phyloP scores from a whole-genome alignment of 2,888 invertebrate species.

The Meteorus cinctellus region DNA sequence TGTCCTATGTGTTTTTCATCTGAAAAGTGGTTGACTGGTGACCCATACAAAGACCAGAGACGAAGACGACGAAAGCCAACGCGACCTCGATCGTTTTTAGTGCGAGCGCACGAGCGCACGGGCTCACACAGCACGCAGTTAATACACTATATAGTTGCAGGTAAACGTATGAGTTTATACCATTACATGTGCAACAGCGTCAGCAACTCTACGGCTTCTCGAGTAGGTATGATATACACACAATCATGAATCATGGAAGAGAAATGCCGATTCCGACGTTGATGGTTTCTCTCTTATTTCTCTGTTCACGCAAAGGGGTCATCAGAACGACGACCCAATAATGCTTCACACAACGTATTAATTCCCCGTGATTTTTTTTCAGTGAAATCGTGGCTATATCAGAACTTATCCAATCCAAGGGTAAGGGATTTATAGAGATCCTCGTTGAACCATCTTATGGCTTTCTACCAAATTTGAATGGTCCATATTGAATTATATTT shows the following conservation, averaged over 20 bases:
- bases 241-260: constrained; percentile 38
- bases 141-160: constrained; percentile 39
- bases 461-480: too few species aligned
- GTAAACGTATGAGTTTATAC: constrained; percentile 37
- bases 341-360: constrained; percentile 38
- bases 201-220: constrained; percentile 9
- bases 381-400: background rate
- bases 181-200: constrained; percentile 41
- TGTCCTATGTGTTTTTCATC: constrained; percentile 25
- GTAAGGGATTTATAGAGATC: constrained; percentile 14
- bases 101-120: constrained; percentile 51
- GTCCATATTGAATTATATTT: too few species aligned
- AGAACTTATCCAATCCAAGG: background rate
- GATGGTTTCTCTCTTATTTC: constrained; percentile 19
- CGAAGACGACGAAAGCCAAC: constrained; percentile 51
- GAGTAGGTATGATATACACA: constrained; percentile 10
- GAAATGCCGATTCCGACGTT: constrained; percentile 47
- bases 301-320: constrained; percentile 43
- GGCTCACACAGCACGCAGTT: constrained; percentile 40
- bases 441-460: constrained; percentile 42
- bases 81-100: constrained; percentile 72
- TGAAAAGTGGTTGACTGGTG: constrained; percentile 62
- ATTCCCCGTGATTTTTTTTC: constrained; percentile 37
- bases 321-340: constrained; percentile 50
- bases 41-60: constrained; percentile 51